Percentiles rank a stretch among this genome's conserved stretches.
Evolutionary conservation across 2,113 vertebrate species (phyloP).

Genomic region (Pseudorhombus dupliciocellatus): DNA sequence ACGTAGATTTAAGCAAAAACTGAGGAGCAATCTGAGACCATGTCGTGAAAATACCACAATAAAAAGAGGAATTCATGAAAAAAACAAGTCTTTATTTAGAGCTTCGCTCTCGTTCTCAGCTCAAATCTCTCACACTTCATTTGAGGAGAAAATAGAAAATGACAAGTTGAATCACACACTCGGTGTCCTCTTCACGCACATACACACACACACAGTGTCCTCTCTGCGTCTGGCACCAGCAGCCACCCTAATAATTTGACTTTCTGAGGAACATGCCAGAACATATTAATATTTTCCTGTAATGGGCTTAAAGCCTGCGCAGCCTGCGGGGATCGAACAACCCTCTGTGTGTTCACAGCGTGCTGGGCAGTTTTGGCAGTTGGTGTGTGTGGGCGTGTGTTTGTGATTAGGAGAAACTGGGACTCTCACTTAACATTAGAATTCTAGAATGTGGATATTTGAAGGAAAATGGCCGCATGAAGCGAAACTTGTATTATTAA

Average conservation of each 20-base stretch:
- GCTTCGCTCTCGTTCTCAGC: slow-evolving; percentile 40
- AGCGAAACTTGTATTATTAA: neutral
- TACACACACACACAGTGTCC: slow-evolving; percentile 4
- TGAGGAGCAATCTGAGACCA: neutral
- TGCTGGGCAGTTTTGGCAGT: slow-evolving; percentile 67
- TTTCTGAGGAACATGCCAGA: slow-evolving; percentile 58
- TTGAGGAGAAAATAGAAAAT: slow-evolving; percentile 35
- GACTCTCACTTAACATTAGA: slow-evolving; percentile 25
- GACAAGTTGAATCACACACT: slow-evolving; percentile 10
- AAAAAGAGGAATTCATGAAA: neutral
- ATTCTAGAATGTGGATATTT: slow-evolving; percentile 6
- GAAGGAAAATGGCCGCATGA: slow-evolving; percentile 9
- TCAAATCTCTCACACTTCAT: slow-evolving; percentile 50
- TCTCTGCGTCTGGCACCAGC: slow-evolving; percentile 49
- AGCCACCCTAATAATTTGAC: slow-evolving; percentile 50
- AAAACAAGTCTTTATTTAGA: slow-evolving; percentile 49
- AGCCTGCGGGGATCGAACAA: slow-evolving; percentile 48
- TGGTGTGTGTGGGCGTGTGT: slow-evolving; percentile 54
- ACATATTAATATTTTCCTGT: slow-evolving; percentile 64
- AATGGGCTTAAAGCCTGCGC: slow-evolving; percentile 60
- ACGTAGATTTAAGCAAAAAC: neutral
- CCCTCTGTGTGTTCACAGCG: slow-evolving; percentile 42
- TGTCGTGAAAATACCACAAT: slow-evolving; percentile 5
- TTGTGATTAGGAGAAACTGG: slow-evolving; percentile 30
- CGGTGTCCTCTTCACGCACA: slow-evolving; percentile 5